Evolutionary conservation across 2,888 invertebrate genomes (phyloP), one percentile per base, ranked within the genome.

Genomic region (Linnaemya vulpina): DNA sequence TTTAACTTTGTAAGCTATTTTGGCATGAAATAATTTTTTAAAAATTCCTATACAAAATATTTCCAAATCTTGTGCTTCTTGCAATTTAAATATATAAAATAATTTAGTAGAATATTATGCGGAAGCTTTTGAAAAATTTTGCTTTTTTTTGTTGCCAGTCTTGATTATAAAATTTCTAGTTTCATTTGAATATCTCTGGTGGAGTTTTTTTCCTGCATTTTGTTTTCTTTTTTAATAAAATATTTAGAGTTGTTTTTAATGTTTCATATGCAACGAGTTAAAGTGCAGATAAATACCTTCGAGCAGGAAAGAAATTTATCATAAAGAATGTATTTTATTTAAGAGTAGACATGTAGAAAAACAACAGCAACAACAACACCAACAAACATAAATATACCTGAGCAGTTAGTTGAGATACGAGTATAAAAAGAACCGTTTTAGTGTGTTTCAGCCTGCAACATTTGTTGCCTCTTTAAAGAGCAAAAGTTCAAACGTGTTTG

Each of bases 401-500:
- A 49, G 58, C 8, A 8, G 35, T 40, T 20, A 4, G 15, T 22
- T 30, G 63, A 63, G 13, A 63, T n/a, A 38, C 15, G n/a, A n/a
- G n/a, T n/a, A n/a, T n/a, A n/a, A n/a, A 68, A 10, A 76, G 9
- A 55, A 30, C 30, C 30, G 30, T 30, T 30, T 30, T 2, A 30
- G 5, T 30, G 5, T 30, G 2, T 5, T 55, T 58, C n/a, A 22
- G 25, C 0, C 38, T 35, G 7, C 53, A 43, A 30, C 53, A 49
- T 73, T 62, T 80, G 49, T 53, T 51, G 60, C 35, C 51, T 75
- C 73, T 84, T 63, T 51, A 63, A 38, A 74, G 81, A 68, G 70
- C 65, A 85, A 81, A n/a, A 85, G 81, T 85, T 85, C 74, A 85
- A 85, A 63, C n/a, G n/a, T 46, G 84, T 75, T 73, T 55, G 60